Conservation (phyloP, 2,113 vertebrate genomes). For the Pongo abelii region DNA sequence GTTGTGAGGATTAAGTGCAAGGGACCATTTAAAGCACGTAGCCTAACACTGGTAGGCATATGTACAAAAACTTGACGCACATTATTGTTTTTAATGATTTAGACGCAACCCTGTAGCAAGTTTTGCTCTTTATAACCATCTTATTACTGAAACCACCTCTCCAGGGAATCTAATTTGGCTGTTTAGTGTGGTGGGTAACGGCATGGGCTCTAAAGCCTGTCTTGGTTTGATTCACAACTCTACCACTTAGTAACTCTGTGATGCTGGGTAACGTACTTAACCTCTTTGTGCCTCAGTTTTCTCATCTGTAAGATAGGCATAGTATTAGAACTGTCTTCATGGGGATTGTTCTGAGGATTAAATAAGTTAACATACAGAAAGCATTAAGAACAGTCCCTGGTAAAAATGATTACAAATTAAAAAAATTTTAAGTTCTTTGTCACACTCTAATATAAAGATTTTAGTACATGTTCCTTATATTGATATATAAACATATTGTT, state of each 20-base stretch:
- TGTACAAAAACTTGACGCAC: not conserved
- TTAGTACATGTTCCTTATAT: not conserved
- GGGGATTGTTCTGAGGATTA: not conserved
- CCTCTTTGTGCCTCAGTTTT: not conserved
- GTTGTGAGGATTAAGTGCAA: constrained; percentile 18
- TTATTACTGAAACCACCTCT: constrained; percentile 23
- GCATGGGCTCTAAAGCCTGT: not conserved
- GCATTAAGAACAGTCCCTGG: not conserved
- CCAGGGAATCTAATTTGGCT: not conserved
- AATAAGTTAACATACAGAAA: constrained; percentile 33
- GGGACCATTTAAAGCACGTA: not conserved
- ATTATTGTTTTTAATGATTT: not conserved
- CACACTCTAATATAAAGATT: not conserved
- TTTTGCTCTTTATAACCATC: constrained; percentile 14
- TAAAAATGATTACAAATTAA: not conserved
- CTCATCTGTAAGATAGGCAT: not conserved
- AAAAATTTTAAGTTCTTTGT: constrained; percentile 37
- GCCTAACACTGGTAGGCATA: not conserved
- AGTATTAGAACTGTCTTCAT: not conserved
- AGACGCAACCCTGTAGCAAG: not conserved
- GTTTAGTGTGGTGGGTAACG: not conserved
- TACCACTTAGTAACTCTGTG: not conserved
- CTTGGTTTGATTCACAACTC: constrained; percentile 39
- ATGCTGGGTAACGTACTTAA: not conserved
- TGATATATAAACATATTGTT: constrained; percentile 12